Evolutionary conservation across 1,140 invertebrate genomes (phyloP).

Genomic region (Drosophila quadrilineata): DNA sequence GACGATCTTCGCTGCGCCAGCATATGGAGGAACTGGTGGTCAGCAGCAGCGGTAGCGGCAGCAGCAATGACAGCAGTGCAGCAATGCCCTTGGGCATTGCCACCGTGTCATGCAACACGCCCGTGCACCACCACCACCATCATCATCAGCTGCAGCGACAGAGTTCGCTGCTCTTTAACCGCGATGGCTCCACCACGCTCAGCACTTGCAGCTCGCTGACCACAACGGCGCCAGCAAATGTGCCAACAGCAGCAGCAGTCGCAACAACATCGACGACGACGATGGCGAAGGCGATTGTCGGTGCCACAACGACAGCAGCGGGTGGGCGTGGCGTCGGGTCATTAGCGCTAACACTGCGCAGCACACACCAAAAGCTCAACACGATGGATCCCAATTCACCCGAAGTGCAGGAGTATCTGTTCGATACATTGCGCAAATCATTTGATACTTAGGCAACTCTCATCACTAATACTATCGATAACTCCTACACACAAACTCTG

Average conservation of each 20-base stretch:
- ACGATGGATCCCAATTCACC: slow-evolving; percentile 83
- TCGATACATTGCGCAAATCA: slow-evolving; percentile 85
- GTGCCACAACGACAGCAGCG: slow-evolving; percentile 11
- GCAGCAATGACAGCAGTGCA: background rate
- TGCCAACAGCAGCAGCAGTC: background rate
- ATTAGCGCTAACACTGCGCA: slow-evolving; percentile 58
- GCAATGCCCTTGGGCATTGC: slow-evolving; percentile 31
- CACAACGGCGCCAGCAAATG: slow-evolving; percentile 3
- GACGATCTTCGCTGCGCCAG: slow-evolving; percentile 56
- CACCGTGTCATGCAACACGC: slow-evolving; percentile 60
- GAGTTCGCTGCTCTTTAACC: slow-evolving; percentile 54
- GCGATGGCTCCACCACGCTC: slow-evolving; percentile 40
- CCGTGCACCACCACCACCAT: slow-evolving; percentile 49
- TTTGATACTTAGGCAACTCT: slow-evolving; percentile 81
- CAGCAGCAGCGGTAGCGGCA: background rate
- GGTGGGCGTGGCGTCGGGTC: slow-evolving; percentile 37
- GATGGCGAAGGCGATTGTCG: background rate
- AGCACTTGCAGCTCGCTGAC: slow-evolving; percentile 50
- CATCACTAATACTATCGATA: slow-evolving; percentile 14
- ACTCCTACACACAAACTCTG: background rate
- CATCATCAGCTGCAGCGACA: slow-evolving; percentile 61
- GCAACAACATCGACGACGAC: slow-evolving; percentile 1
- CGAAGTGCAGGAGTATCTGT: slow-evolving; percentile 85
- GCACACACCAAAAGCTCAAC: slow-evolving; percentile 81
- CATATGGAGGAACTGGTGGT: slow-evolving; percentile 64